Evolutionary conservation across 2,113 vertebrate species (phyloP), one percentile per base, ranked within the genome.

Genomic region (Motacilla alba): DNA sequence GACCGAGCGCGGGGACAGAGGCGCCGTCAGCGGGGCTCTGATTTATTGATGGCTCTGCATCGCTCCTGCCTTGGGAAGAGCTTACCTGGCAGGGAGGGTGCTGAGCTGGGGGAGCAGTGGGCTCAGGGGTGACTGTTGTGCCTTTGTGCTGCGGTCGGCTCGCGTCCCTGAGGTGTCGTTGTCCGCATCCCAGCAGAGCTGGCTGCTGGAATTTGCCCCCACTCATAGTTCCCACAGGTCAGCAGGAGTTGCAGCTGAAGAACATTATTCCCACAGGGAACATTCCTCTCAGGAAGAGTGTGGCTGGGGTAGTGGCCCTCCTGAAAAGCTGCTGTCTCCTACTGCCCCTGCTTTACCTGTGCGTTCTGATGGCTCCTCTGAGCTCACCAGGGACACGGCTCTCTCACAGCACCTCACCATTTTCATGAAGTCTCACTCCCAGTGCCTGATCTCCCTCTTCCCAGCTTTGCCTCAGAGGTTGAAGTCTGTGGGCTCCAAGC

Each of bases 21-120:
- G 68, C 2, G 21, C 70, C 7, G 2, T 16, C 77, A 53, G 87
- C 2, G 19, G 0, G 27, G 47, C 67, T 46, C 49, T 81, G 67
- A 58, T 80, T 96, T 96, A 94, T 92, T 87, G 91, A 94, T 93
- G 93, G 12, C 77, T 84, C 53, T n/a, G 78, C 30, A 35, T 77
- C 0, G 0, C 37, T 86, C 52, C 74, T 84, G 62, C 17, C 93
- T 78, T 5, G 77, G 83, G 78, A 52, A 83, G 74, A 72, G 72
- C 83, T 90, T 30, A 37, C 53, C 68, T 39, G 15, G 47, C 39
- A 47, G 60, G 64, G 47, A 16, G 9, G 72, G 78, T 3, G 49
- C 19, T 2, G 21, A 79, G 41, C 41, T 47, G 78, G 79, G 49
- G n/a, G 35, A 84, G 73, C 53, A 79, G 20, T 10, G 55, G 78